These are phyloP conservation scores for Euproctis similis DNA, from an alignment of 2,888 invertebrate genomes.

Conservation along the genomic window DNA sequence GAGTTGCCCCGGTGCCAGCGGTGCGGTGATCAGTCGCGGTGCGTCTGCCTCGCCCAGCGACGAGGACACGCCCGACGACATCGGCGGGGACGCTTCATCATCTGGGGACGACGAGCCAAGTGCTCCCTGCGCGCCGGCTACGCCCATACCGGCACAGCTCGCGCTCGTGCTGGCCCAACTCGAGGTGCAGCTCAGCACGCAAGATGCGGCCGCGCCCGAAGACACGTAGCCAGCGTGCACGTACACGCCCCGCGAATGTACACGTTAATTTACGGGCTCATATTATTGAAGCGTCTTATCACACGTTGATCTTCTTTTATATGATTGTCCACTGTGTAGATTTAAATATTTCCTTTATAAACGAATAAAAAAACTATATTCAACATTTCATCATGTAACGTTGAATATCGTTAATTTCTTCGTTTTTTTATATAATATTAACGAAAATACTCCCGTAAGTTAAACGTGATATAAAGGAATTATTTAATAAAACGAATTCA, in stretches of 20 bases:
- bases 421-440: no score
- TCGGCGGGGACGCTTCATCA: conserved; percentile 12
- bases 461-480: no score
- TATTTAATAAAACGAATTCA: no score
- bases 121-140: conserved; percentile 4
- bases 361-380: no score
- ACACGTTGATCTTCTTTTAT: no score
- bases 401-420: no score
- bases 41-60: conserved; percentile 22
- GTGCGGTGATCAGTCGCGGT: conserved; percentile 17
- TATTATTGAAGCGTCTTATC: no score
- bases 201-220: conserved; percentile 13
- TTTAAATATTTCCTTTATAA: no score
- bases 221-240: conserved; percentile 16
- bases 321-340: no score
- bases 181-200: conserved; percentile 11
- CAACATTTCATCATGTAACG: no score
- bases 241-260: conserved; percentile 3
- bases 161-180: conserved; percentile 33
- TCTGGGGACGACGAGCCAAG: conserved; percentile 14
- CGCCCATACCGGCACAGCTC: conserved; percentile 20
- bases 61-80: conserved; percentile 15
- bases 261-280: no score
- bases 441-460: no score
- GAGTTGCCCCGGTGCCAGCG: conserved; percentile 15